These are phyloP conservation scores for Agrochola lychnidis DNA, from an alignment of 2,888 invertebrate genomes.

Conservation along the genomic window DNA sequence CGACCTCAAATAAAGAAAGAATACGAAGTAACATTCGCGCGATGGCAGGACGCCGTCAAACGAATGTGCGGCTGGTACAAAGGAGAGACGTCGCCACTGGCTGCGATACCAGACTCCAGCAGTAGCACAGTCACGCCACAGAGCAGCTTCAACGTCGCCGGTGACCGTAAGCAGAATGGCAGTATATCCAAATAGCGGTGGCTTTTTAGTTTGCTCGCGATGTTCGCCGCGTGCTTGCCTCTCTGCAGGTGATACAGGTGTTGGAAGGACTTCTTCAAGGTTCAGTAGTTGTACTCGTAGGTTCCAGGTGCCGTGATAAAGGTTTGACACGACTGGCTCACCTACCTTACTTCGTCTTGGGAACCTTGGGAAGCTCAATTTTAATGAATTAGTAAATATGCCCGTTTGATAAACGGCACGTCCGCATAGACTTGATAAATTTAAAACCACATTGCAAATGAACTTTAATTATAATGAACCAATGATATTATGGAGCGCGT, in stretches of 20 bases:
- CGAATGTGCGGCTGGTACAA: slow-evolving; percentile 91
- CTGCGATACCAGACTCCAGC: slow-evolving; percentile 72
- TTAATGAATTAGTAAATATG: slow-evolving; percentile 11
- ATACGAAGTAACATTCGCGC: slow-evolving; percentile 80
- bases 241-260: slow-evolving; percentile 80
- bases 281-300: slow-evolving; percentile 32
- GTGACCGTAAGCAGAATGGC: slow-evolving; percentile 70
- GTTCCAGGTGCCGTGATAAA: slow-evolving; percentile 5
- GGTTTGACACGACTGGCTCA: not conserved
- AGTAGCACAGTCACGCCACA: slow-evolving; percentile 70
- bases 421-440: slow-evolving; percentile 54
- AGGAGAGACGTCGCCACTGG: slow-evolving; percentile 63
- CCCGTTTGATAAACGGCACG: slow-evolving; percentile 40
- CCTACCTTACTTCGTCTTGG: not conserved
- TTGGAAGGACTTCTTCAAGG: slow-evolving; percentile 46
- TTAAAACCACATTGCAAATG: slow-evolving; percentile 4
- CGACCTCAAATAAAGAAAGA: slow-evolving; percentile 78
- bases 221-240: slow-evolving; percentile 75
- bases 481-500: slow-evolving; percentile 20
- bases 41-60: slow-evolving; percentile 91
- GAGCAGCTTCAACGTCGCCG: slow-evolving; percentile 75
- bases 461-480: slow-evolving; percentile 15
- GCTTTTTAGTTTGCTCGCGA: slow-evolving; percentile 79
- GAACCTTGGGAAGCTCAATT: slow-evolving; percentile 11
- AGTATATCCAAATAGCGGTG: slow-evolving; percentile 82